Base-by-base conservation (phyloP, 1,140 invertebrate species). In the Melanaphis sacchari region DNA sequence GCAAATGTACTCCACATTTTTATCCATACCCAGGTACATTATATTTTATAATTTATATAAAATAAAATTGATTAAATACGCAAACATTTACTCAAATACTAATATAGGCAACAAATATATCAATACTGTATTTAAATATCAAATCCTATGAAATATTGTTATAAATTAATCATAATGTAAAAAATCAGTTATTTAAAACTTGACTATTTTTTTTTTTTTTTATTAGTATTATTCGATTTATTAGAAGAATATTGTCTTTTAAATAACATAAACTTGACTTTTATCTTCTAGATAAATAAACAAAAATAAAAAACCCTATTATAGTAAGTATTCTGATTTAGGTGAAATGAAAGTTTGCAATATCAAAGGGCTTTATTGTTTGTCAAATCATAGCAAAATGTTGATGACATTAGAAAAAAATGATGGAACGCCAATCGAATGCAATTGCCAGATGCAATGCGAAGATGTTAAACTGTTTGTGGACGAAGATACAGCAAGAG, bases 1-100 rank as follows among this genome's bases (percentile, higher is more conserved):
- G 97, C 94, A 95, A 95, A 0, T 97, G 97, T 94, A 95, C 97
- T 40, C 97, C 97, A 0, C 96, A 97, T 94, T 97, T 97, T 94
- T 96, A 97, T 40, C 81, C 93, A 52, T 93, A 94, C 87, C 66
- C 94, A 81, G 87, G 94, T 94, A 38, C n/a, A 52, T 49, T 36
- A 88, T n/a, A 66, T n/a, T 66, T 18, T 36, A 76, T 36, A 21
- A n/a, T 76, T n/a, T 31, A 76, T 36, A n/a, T n/a, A n/a, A 76
- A 76, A 76, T n/a, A 18, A 76, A 76, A 31, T n/a, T 49, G 15
- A 76, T n/a, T 18, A 21, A 49, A 18, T 49, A n/a, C 7, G 18
- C 31, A n/a, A 1, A 76, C 31, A 76, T 18, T n/a, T n/a, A 76
- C 15, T 66, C 5, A 18, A 66, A n/a, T 76, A 76, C 31, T n/a